phyloP scores from a whole-genome alignment of 2,113 vertebrate genomes.

The Anolis carolinensis region DNA sequence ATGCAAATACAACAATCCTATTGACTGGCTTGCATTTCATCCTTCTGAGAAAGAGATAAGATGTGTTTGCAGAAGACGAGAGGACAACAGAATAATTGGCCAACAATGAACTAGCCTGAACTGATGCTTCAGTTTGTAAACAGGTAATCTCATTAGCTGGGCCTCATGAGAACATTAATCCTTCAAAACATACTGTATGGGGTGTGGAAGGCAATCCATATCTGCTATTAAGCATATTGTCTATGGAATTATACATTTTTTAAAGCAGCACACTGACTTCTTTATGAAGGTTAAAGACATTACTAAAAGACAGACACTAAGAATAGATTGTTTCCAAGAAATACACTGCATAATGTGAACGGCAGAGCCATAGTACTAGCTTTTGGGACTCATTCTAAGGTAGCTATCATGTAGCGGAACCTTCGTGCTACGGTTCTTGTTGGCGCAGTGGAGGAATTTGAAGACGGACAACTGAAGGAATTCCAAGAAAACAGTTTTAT shows the following conservation, averaged over 20 bases:
- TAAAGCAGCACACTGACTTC: background rate
- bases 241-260: constrained; percentile 18
- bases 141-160: background rate
- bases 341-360: background rate
- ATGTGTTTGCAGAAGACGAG: constrained; percentile 35
- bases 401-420: too few relatives aligned
- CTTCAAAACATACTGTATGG: constrained; percentile 1
- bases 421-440: too few relatives aligned
- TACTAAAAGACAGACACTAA: constrained; percentile 10
- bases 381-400: background rate
- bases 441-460: too few relatives aligned
- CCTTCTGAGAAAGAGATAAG: constrained; percentile 41
- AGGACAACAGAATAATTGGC: constrained; percentile 40
- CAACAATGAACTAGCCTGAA: constrained; percentile 31
- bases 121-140: constrained; percentile 29
- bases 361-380: background rate
- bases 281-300: constrained; percentile 5
- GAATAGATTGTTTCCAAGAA: background rate
- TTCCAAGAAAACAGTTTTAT: too few relatives aligned
- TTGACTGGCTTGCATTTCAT: constrained; percentile 40
- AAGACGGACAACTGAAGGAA: too few relatives aligned
- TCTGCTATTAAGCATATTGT: background rate
- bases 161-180: constrained; percentile 1
- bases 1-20: constrained; percentile 64
- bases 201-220: background rate